A percentile compares a stretch with the other conserved stretches of the same genome.
Conservation (phyloP, 1,140 invertebrate genomes). For the Campoletis sonorensis region DNA sequence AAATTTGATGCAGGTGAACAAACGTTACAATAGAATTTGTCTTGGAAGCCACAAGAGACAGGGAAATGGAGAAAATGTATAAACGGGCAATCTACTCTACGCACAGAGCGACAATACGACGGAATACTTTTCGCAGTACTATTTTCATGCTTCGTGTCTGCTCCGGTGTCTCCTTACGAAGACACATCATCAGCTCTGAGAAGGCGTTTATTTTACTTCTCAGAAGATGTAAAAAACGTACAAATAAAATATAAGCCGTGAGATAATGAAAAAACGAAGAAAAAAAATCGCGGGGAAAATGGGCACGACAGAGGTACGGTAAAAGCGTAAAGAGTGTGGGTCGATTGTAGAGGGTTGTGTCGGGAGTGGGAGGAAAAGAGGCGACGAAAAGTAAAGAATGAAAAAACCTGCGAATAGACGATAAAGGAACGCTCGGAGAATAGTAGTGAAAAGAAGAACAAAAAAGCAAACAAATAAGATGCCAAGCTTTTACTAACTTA, state of each 20-base stretch:
- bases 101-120: conserved; percentile 9
- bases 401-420: conserved; percentile 28
- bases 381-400: conserved; percentile 20
- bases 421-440: neutral
- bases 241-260: neutral
- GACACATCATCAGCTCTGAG: conserved; percentile 19
- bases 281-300: neutral
- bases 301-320: neutral
- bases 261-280: conserved; percentile 5
- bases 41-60: neutral
- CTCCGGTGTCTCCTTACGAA: conserved; percentile 15
- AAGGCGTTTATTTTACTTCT: conserved; percentile 34
- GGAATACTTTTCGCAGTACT: neutral
- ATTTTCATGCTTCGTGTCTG: conserved; percentile 13
- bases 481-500: conserved; percentile 44
- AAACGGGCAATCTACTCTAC: conserved; percentile 16
- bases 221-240: neutral
- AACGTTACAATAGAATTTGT: neutral
- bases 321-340: neutral
- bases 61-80: conserved; percentile 8
- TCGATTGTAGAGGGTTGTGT: neutral
- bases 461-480: conserved; percentile 40
- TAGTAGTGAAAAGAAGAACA: conserved; percentile 1
- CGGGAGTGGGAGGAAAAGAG: neutral
- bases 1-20: neutral